Evolutionary conservation across 2,888 invertebrate genomes (phyloP).

Genomic region (Acronicta psi): DNA sequence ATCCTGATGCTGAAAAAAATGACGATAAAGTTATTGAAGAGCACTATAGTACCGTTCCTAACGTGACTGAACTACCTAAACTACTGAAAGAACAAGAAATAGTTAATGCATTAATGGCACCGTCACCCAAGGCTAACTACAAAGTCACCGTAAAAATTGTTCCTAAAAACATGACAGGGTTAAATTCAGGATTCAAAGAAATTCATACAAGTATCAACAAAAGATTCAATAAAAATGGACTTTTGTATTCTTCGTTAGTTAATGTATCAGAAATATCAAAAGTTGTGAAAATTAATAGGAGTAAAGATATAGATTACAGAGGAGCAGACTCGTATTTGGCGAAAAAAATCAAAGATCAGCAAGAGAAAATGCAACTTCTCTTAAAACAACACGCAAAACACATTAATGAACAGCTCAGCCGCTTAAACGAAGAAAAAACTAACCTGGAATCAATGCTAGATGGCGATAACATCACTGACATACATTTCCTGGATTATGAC

Average conservation of each 20-base stretch:
- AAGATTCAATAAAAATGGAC: conserved; percentile 76
- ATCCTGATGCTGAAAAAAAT: conserved; percentile 9
- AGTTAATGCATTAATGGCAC: conserved; percentile 59
- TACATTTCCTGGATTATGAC: conserved; percentile 45
- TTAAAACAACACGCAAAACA: conserved; percentile 69
- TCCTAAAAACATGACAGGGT: conserved; percentile 71
- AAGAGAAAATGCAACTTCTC: conserved; percentile 65
- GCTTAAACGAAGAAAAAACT: conserved; percentile 68
- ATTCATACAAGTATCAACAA: conserved; percentile 81
- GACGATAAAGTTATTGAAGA: conserved; percentile 22
- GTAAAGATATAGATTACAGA: conserved; percentile 26
- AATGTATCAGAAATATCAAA: conserved; percentile 82
- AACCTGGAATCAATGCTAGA: conserved; percentile 60
- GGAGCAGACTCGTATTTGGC: conserved; percentile 29
- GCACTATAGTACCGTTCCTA: not conserved
- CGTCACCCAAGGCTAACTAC: conserved; percentile 57
- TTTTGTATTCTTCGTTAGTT: conserved; percentile 73
- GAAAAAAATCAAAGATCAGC: conserved; percentile 59
- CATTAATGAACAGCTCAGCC: conserved; percentile 70
- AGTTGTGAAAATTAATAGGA: conserved; percentile 67
- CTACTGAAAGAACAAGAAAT: conserved; percentile 59
- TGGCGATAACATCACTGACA: conserved; percentile 15
- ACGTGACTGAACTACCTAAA: conserved; percentile 29
- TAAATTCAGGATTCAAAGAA: conserved; percentile 77
- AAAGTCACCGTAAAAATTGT: conserved; percentile 79